Percentiles rank a stretch among this genome's conserved stretches.
phyloP scores from a whole-genome alignment of 2,113 vertebrate species.

The Hemicordylus capensis region DNA sequence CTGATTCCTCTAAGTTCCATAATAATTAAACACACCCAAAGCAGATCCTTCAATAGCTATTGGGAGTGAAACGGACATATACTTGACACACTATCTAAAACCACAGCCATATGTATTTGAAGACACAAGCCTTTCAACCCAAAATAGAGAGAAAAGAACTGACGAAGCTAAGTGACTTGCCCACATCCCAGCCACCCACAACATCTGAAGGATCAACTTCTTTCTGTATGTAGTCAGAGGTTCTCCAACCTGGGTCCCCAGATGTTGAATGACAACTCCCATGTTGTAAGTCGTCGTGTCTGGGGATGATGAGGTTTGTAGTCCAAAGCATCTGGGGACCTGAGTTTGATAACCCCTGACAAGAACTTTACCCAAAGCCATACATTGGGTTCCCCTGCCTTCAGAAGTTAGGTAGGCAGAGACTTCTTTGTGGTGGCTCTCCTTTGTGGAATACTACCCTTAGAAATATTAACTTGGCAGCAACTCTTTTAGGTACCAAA shows the following conservation, averaged over 20 bases:
- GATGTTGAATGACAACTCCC: no score
- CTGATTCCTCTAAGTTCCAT: neutral
- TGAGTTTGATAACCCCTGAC: no score
- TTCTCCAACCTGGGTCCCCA: neutral
- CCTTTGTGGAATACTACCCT: neutral
- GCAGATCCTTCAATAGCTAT: neutral
- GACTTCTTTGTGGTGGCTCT: neutral
- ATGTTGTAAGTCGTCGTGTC: no score
- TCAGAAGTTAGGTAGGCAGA: neutral
- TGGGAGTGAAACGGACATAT: neutral
- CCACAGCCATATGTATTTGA: neutral
- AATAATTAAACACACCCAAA: neutral
- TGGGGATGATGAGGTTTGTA: no score
- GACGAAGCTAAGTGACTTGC: neutral
- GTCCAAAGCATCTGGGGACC: no score
- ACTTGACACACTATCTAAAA: no score
- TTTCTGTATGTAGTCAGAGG: neutral
- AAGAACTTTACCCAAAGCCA: no score
- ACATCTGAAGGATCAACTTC: neutral
- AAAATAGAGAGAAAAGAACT: neutral
- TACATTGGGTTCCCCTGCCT: no score
- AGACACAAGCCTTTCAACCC: neutral
- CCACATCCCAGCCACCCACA: neutral
- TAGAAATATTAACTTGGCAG: neutral
- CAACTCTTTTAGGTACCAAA: neutral